Evolutionary conservation across 2,797 vertebrate species (phyloP).

Genomic region (Cyclopterus lumpus): DNA sequence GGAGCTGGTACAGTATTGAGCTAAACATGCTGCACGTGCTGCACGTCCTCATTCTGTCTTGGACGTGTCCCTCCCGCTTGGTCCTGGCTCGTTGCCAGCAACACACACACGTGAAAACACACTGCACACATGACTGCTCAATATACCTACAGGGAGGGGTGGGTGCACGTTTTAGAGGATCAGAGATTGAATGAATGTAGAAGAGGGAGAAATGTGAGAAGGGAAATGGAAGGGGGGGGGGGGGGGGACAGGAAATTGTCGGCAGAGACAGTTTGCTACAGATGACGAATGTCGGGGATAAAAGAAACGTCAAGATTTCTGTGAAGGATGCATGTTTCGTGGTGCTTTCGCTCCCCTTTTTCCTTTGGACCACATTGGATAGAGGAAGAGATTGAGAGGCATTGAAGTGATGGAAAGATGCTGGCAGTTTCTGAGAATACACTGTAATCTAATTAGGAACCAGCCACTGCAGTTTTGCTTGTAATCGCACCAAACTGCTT

Average conservation of each 20-base stretch:
- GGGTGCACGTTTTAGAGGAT: constrained; percentile 12
- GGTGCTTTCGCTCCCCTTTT: neutral
- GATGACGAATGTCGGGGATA: neutral
- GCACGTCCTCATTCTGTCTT: constrained; percentile 74
- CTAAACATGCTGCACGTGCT: constrained; percentile 65
- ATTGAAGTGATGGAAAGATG: neutral
- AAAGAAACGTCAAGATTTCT: neutral
- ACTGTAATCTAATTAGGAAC: constrained; percentile 10
- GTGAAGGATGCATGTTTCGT: constrained; percentile 10
- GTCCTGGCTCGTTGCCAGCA: constrained; percentile 75
- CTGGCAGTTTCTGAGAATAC: constrained; percentile 5
- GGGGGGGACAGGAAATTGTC: neutral
- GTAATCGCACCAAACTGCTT: neutral
- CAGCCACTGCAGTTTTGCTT: neutral
- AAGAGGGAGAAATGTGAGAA: neutral
- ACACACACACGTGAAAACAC: constrained; percentile 18
- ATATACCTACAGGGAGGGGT: constrained; percentile 48
- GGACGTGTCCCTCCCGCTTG: constrained; percentile 69
- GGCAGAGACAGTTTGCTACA: neutral
- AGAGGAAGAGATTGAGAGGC: neutral
- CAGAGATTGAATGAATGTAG: constrained; percentile 47
- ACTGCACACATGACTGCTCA: constrained; percentile 39
- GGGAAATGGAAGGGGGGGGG: constrained; percentile 6
- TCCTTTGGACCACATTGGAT: neutral
- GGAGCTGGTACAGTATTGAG: constrained; percentile 32